Percentiles rank a stretch among this genome's conserved stretches.
phyloP scores from a whole-genome alignment of 1,140 invertebrate genomes.

The Ostrea denselamellosa region DNA sequence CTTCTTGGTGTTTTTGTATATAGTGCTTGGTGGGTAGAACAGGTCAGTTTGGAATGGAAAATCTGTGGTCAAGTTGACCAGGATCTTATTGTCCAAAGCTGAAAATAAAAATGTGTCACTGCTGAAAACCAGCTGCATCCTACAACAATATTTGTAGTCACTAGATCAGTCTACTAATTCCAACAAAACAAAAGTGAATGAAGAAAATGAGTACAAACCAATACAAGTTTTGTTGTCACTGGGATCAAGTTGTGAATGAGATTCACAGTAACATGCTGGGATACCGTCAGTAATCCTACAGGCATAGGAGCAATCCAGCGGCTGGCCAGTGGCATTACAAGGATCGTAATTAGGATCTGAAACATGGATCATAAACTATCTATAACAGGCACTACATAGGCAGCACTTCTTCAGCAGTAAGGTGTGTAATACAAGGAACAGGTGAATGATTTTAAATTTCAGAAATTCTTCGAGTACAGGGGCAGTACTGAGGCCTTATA shows the following conservation, averaged over 20 bases:
- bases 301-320: slow-evolving; percentile 17
- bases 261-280: slow-evolving; percentile 11
- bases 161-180: not conserved
- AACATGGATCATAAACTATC: not conserved
- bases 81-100: slow-evolving; percentile 29
- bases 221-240: slow-evolving; percentile 17
- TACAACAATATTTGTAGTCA: not conserved
- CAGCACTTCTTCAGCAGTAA: no score
- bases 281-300: not conserved
- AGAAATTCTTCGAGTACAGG: no score
- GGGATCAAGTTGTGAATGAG: not conserved
- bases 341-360: slow-evolving; percentile 14
- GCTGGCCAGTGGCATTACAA: not conserved
- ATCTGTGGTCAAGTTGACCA: slow-evolving; percentile 1
- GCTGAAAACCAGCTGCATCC: no score
- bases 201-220: not conserved
- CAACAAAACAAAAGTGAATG: not conserved
- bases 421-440: no score
- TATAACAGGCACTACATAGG: no score
- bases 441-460: no score
- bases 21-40: not conserved
- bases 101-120: not conserved
- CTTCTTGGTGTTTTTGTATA: slow-evolving; percentile 5
- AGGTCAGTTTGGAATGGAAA: not conserved
- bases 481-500: no score